Base-by-base conservation (phyloP, 2,113 vertebrate genomes). In the Callipepla californica region DNA sequence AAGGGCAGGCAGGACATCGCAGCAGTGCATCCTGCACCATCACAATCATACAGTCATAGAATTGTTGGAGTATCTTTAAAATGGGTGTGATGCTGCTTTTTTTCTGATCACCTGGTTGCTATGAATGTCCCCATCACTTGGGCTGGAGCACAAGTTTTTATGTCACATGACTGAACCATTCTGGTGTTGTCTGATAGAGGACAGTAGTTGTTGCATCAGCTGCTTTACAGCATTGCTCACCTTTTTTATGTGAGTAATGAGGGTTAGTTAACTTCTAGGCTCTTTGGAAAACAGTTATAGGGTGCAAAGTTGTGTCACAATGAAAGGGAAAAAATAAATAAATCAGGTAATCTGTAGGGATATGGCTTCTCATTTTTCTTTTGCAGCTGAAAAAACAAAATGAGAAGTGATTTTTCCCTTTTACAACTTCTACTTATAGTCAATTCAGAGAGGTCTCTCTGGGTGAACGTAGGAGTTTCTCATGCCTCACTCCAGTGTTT, bases 401-500 rank as follows among this genome's bases (percentile, higher is more conserved):
- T 50, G 67, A 73, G 7, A 57, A 93, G 93, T 77, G 92, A 87
- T 92, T 96, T 95, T 95, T 92, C 65, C 84, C 53, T 94, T 93
- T 94, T 92, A 75, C 77, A 80, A 15, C 80, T 69, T 81, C 63
- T 78, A 74, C 83, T 97, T 88, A 65, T 88, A 95, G 76, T 92
- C 95, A 93, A 69, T 93, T 96, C 63, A 55, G 93, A 94, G 75
- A 9, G 91, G 80, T 70, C 95, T 95, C 8, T 94, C 80, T 87
- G 75, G 90, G 75, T 87, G 79, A 96, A 87, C 74, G 87, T 85
- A 65, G 90, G 32, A 55, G 69, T 91, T 96, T 95, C 95, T 96
- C 32, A 13, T 96, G 88, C 80, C 94, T 96, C 4, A 0, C 90
- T 93, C 78, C 90, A 79, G 85, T 96, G 76, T 85, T 97, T 95